These are phyloP conservation scores for Conger conger DNA, from an alignment of 2,113 vertebrate genomes.

Conservation along the genomic window DNA sequence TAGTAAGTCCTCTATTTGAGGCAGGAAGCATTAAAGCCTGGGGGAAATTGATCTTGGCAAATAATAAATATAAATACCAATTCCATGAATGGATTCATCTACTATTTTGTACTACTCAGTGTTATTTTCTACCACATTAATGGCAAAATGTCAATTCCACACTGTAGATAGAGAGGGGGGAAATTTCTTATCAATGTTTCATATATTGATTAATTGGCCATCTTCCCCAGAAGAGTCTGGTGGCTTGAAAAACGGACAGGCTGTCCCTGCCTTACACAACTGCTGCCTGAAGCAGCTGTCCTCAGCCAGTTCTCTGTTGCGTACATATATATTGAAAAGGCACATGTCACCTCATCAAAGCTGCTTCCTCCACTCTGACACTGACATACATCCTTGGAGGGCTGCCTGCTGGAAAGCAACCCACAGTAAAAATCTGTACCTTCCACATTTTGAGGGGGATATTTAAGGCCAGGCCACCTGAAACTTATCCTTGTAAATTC, in stretches of 20 bases:
- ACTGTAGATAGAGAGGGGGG: not conserved
- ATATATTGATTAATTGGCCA: not conserved
- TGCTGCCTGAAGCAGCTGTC: slow-evolving; percentile 6
- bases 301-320: not conserved
- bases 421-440: not conserved
- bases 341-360: not conserved
- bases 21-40: not conserved
- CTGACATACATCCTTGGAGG: not conserved
- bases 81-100: not conserved
- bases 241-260: not conserved
- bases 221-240: no score
- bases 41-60: not conserved
- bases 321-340: not conserved
- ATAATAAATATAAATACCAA: slow-evolving; percentile 4
- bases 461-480: not conserved
- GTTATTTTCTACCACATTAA: not conserved
- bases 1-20: not conserved
- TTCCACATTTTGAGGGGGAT: not conserved
- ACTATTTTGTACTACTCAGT: not conserved
- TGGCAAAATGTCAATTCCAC: not conserved
- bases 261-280: not conserved
- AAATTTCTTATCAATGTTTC: no score
- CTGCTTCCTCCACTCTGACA: not conserved
- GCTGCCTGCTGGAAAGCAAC: not conserved
- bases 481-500: not conserved